Evolutionary conservation across 2,888 invertebrate genomes (phyloP).

Genomic region (Noctua comes): DNA sequence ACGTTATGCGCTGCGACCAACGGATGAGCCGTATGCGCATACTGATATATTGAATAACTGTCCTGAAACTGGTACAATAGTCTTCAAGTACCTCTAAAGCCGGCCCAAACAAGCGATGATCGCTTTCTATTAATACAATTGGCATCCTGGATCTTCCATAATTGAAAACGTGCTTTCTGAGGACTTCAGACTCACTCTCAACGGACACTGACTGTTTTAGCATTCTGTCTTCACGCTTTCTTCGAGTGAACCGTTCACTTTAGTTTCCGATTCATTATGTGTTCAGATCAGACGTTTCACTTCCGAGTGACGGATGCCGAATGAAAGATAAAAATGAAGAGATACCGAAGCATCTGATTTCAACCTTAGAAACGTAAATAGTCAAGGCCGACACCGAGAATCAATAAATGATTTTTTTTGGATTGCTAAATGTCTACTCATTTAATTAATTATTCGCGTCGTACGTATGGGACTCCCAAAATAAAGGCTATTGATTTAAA

Average conservation of each 20-base stretch:
- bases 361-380: too few relatives aligned
- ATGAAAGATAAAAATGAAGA: not conserved
- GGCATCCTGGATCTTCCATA: constrained; percentile 1
- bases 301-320: not conserved
- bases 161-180: not conserved
- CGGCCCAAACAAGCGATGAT: constrained; percentile 14
- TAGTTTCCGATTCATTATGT: too few relatives aligned
- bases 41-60: constrained; percentile 42
- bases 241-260: not conserved
- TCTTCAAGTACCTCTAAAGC: constrained; percentile 20
- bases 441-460: too few relatives aligned
- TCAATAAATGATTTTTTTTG: not conserved
- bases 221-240: not conserved
- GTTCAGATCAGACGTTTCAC: not conserved
- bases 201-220: not conserved
- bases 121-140: constrained; percentile 16
- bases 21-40: constrained; percentile 30
- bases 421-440: not conserved
- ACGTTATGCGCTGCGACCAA: not conserved
- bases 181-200: not conserved
- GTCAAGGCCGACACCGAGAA: not conserved
- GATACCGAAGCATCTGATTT: too few relatives aligned
- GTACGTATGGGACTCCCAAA: too few relatives aligned
- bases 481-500: not conserved
- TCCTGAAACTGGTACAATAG: constrained; percentile 19